Conservation (phyloP, 2,113 vertebrate genomes). For the Gavia stellata region DNA sequence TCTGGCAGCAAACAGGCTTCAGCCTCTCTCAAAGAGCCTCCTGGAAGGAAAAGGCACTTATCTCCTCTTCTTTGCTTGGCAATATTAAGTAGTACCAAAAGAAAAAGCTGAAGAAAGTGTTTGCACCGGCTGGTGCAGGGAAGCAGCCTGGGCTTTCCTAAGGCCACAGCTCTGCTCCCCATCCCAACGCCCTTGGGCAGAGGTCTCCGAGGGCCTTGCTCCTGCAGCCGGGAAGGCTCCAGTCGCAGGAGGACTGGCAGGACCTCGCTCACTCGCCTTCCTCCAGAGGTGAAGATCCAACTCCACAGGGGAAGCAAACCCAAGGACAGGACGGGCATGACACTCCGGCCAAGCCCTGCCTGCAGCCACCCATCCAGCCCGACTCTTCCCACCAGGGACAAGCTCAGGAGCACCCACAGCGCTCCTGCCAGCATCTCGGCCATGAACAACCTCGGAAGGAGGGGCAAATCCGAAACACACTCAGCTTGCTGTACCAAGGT, state of each 20-base stretch:
- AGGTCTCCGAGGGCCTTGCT: not conserved
- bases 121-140: not conserved
- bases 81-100: not conserved
- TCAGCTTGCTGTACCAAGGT: not conserved
- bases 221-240: not conserved
- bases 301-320: not conserved
- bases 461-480: rapidly evolving
- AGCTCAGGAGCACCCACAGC: not conserved
- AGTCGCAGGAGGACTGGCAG: not conserved
- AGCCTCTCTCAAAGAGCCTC: not conserved
- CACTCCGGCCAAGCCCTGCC: not conserved
- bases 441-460: rapidly evolving
- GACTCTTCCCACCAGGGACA: not conserved
- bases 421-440: not conserved
- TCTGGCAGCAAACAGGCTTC: not conserved
- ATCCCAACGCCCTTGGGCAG: rapidly evolving
- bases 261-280: not conserved
- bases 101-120: not conserved
- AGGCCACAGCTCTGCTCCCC: not conserved
- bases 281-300: not conserved
- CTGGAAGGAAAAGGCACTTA: not conserved
- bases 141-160: not conserved
- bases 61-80: not conserved
- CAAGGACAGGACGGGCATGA: not conserved
- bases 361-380: not conserved